phyloP scores from a whole-genome alignment of 2,113 vertebrate species.

The Oreochromis tanganicae region DNA sequence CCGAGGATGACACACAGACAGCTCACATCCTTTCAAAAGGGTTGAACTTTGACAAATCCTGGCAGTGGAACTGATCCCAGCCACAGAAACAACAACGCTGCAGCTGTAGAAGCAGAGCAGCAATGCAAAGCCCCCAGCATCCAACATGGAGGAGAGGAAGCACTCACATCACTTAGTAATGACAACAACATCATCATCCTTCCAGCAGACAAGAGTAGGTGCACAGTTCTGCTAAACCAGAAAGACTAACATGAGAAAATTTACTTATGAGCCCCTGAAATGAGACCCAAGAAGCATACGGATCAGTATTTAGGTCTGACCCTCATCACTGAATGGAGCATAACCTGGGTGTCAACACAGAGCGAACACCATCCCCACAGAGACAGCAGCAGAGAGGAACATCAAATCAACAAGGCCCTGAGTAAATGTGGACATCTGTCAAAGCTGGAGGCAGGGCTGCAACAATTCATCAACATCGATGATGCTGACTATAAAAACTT shows the following conservation, averaged over 20 bases:
- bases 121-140: neutral
- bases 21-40: neutral
- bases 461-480: neutral
- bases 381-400: neutral
- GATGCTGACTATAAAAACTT: accelerated
- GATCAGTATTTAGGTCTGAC: neutral
- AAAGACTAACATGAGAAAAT: neutral
- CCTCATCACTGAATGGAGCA: neutral
- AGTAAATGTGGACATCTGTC: accelerated
- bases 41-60: neutral
- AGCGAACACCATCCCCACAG: neutral
- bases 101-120: neutral
- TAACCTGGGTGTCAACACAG: neutral
- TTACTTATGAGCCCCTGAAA: neutral
- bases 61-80: neutral
- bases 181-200: neutral
- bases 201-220: accelerated
- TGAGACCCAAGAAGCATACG: neutral
- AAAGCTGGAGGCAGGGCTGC: neutral
- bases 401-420: neutral
- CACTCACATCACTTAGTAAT: neutral
- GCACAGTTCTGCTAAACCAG: neutral
- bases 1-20: neutral
- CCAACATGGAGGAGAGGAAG: neutral
- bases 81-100: neutral